These are phyloP conservation scores for Zaprionus lachaisei DNA, from an alignment of 1,140 invertebrate genomes.

Conservation along the genomic window DNA sequence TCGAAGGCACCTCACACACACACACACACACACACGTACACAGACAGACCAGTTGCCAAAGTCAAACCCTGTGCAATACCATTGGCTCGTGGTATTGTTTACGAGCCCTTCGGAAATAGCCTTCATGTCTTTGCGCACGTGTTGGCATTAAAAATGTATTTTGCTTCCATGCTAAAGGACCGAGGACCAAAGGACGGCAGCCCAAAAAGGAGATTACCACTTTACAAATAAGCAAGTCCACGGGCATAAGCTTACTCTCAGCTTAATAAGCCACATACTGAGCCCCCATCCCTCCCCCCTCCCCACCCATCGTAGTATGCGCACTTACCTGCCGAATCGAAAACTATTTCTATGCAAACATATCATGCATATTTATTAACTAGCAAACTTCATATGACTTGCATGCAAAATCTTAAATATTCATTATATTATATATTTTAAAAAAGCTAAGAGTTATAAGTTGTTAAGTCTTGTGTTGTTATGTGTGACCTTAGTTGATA, in stretches of 20 bases:
- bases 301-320: not conserved
- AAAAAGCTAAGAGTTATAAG: too few species aligned
- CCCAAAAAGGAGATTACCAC: conserved; percentile 39
- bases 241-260: not conserved
- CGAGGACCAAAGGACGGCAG: conserved; percentile 11
- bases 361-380: too few species aligned
- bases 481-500: too few species aligned
- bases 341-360: not conserved
- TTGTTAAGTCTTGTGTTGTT: too few species aligned
- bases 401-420: too few species aligned
- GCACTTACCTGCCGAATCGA: not conserved
- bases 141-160: conserved; percentile 74
- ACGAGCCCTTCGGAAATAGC: conserved; percentile 51
- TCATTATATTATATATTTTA: too few species aligned
- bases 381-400: too few species aligned
- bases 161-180: conserved; percentile 39
- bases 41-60: not conserved
- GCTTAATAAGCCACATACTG: not conserved
- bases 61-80: conserved; percentile 24
- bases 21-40: not conserved
- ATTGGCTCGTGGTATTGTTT: conserved; percentile 60
- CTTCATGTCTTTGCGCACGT: conserved; percentile 59
- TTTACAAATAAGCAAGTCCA: conserved; percentile 55
- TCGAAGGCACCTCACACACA: not conserved
- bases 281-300: too few species aligned